phyloP scores from a whole-genome alignment of 2,113 vertebrate species.

The Sturnus vulgaris region DNA sequence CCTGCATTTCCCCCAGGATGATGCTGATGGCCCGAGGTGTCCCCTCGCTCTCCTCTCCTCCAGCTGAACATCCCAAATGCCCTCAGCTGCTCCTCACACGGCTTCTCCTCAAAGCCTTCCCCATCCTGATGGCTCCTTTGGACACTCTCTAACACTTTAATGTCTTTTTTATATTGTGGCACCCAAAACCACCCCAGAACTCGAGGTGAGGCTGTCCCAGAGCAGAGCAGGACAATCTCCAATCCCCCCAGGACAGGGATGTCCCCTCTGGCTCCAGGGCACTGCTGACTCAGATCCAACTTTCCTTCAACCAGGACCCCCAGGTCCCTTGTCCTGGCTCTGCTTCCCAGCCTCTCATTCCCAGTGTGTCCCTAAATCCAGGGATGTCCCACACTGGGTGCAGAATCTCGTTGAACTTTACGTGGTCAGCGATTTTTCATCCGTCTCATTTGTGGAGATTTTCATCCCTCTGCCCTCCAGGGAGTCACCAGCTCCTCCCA shows the following conservation, averaged over 20 bases:
- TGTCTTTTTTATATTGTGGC: neutral
- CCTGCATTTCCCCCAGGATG: too few relatives aligned
- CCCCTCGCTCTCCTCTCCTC: neutral
- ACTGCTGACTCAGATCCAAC: neutral
- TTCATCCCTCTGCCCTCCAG: neutral
- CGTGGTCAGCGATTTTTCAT: accelerated
- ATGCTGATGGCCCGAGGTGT: too few relatives aligned
- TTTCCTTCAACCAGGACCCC: neutral
- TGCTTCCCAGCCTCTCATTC: neutral
- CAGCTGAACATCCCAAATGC: neutral
- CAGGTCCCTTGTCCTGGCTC: too few relatives aligned
- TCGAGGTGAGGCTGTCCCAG: neutral
- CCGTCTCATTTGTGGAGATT: neutral
- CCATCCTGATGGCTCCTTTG: neutral
- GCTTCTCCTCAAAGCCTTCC: neutral
- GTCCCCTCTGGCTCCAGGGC: neutral
- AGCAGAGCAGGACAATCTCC: neutral
- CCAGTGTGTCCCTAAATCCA: neutral
- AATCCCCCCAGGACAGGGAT: neutral
- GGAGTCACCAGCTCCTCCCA: neutral
- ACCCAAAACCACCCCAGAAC: neutral
- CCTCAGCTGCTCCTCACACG: accelerated
- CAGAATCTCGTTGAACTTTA: too few relatives aligned
- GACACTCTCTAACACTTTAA: neutral
- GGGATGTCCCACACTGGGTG: accelerated